Evolutionary conservation across 2,888 invertebrate genomes (phyloP), one percentile per base, ranked within the genome.

Genomic region (Hemaris fuciformis): DNA sequence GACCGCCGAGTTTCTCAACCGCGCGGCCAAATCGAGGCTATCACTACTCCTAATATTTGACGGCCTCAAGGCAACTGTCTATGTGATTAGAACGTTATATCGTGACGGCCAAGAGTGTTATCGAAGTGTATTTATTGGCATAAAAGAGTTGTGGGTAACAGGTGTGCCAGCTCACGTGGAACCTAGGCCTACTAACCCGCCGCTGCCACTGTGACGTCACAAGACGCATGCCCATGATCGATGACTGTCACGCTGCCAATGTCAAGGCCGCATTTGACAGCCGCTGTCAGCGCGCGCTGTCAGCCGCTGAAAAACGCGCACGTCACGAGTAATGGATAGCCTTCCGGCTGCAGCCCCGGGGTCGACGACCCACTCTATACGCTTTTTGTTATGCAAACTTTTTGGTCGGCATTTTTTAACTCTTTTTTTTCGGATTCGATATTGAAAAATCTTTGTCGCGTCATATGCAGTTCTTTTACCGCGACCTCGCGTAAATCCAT

Each of bases 301-400:
- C 73, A 71, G 72, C 68, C 42, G 65, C 72, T 73, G 72, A 88
- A 89, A 89, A 89, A 87, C 84, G 88, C 79, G 80, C 74, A 81
- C 83, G 88, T 85, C 90, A 84, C 71, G 70, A 70, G 83, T 91
- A 88, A 91, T 90, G 89, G 89, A 91, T 91, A 81, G 88, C 83
- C 78, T 80, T 78, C 83, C 85, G 79, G 84, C 83, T 84, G 80
- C 78, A 76, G 66, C 45, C 53, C 23, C 59, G 74, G 72, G 86
- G 84, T 77, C 84, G 77, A 71, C 74, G 87, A 85, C 83, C 87
- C 70, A 76, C 83, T 57, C 18, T 42, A 34, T 48, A 60, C 53
- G 46, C 38, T 31, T 57, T 61, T 61, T 61, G 38, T 57, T 34
- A 57, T 61, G 56, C 43, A 38, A 60, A 38, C 34, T 18, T 41